These are phyloP conservation scores for Polydrusus pterygomalis DNA, from an alignment of 2,888 invertebrate genomes.

Conservation along the genomic window DNA sequence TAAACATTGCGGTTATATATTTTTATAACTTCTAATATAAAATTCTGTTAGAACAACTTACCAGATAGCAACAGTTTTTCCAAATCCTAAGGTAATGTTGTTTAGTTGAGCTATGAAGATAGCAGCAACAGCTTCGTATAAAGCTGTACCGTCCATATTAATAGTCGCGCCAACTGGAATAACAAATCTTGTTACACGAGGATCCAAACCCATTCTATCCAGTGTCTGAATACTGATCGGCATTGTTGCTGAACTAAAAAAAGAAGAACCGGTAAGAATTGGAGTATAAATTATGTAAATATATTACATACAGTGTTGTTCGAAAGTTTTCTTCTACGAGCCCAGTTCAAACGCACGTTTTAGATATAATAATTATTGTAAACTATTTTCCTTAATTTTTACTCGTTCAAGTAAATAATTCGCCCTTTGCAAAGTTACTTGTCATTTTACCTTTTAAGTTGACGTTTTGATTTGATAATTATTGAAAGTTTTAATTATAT, in stretches of 20 bases:
- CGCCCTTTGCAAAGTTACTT: too few relatives aligned
- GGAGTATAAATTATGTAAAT: background rate
- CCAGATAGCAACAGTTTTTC: slow-evolving; percentile 94
- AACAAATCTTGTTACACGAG: slow-evolving; percentile 93
- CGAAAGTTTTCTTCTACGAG: too few relatives aligned
- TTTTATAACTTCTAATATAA: too few relatives aligned
- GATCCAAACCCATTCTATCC: slow-evolving; percentile 93
- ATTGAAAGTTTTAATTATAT: too few relatives aligned
- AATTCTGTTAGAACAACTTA: slow-evolving; percentile 68
- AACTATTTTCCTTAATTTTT: too few relatives aligned
- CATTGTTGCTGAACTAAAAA: slow-evolving; percentile 90
- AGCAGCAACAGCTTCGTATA: slow-evolving; percentile 98
- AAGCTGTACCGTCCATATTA: slow-evolving; percentile 98
- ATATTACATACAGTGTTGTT: too few relatives aligned
- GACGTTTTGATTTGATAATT: too few relatives aligned
- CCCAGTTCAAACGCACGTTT: too few relatives aligned
- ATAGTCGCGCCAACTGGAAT: slow-evolving; percentile 98
- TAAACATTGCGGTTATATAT: too few relatives aligned
- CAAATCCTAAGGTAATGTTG: slow-evolving; percentile 86
- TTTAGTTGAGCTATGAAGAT: slow-evolving; percentile 97
- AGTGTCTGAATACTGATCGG: slow-evolving; percentile 85
- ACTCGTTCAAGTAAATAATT: too few relatives aligned
- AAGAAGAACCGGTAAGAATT: background rate
- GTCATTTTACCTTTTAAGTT: too few relatives aligned
- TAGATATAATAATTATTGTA: too few relatives aligned